Evolutionary conservation across 2,888 invertebrate genomes (phyloP).

Genomic region (Gari tellinella): DNA sequence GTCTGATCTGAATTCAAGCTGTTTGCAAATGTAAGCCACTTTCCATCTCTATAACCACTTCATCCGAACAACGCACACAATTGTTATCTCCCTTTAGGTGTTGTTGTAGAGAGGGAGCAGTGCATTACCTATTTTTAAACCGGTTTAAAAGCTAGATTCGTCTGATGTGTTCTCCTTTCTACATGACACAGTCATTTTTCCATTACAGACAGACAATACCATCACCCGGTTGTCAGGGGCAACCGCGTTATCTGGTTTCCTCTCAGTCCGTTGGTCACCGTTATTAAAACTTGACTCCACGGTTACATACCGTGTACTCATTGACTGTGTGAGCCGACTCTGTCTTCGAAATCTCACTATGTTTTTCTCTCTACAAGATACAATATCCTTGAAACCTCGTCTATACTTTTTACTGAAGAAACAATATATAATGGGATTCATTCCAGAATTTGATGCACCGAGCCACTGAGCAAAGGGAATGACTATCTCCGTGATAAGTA

Average conservation of each 20-base stretch:
- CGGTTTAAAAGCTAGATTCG: conserved; percentile 56
- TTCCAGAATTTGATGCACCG: conserved; percentile 96
- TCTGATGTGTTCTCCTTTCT: conserved; percentile 56
- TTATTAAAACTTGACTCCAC: conserved; percentile 38
- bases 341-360: conserved; percentile 24
- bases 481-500: conserved; percentile 89
- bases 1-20: too few relatives aligned
- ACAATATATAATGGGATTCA: conserved; percentile 96
- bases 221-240: conserved; percentile 53
- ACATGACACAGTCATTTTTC: conserved; percentile 63
- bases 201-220: conserved; percentile 61
- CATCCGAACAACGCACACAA: too few relatives aligned
- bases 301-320: conserved; percentile 45
- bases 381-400: conserved; percentile 88
- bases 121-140: too few relatives aligned
- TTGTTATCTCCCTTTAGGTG: too few relatives aligned
- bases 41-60: too few relatives aligned
- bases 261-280: conserved; percentile 9
- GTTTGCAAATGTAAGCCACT: too few relatives aligned
- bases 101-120: too few relatives aligned
- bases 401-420: conserved; percentile 98
- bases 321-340: conserved; percentile 37
- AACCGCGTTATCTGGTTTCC: too few relatives aligned
- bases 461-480: conserved; percentile 97
- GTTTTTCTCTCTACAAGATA: conserved; percentile 25